Conservation (phyloP, 1,140 invertebrate genomes). For the Solenopsis fugax region DNA sequence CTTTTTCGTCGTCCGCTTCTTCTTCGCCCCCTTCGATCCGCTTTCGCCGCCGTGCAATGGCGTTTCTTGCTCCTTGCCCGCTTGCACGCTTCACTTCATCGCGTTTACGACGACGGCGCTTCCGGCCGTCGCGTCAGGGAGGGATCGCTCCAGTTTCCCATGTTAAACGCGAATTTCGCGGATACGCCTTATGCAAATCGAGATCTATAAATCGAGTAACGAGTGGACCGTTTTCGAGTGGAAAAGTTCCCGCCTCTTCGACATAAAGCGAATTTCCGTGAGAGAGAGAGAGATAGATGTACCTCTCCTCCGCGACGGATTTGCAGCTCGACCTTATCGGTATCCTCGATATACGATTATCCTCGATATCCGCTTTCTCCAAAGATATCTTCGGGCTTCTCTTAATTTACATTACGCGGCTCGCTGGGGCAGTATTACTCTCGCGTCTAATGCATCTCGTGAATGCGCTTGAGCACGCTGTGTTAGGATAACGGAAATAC, state of each 20-base stretch:
- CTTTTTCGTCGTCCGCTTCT: conserved; percentile 2
- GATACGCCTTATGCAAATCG: conserved; percentile 16
- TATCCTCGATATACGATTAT: conserved; percentile 18
- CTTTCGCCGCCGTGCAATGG: conserved; percentile 25
- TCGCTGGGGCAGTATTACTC: not conserved
- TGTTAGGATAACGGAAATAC: conserved; percentile 32
- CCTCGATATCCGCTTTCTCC: conserved; percentile 44
- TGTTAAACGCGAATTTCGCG: not conserved
- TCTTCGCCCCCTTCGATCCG: conserved; percentile 10
- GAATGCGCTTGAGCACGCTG: not conserved
- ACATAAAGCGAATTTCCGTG: not conserved
- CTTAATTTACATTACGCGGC: conserved; percentile 16
- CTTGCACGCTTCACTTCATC: conserved; percentile 19
- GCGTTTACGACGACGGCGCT: conserved; percentile 11
- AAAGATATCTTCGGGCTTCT: not conserved
- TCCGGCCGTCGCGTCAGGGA: conserved; percentile 12
- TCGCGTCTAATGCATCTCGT: not conserved
- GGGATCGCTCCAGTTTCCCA: conserved; percentile 40
- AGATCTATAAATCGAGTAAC: not conserved
- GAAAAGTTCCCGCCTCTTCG: not conserved
- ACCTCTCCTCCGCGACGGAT: not conserved
- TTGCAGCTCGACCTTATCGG: conserved; percentile 17
- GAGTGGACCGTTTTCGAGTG: not conserved
- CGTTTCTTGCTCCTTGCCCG: conserved; percentile 23
- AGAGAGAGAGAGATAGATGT: too few species aligned